Evolutionary conservation across 2,113 vertebrate species (phyloP).

Genomic region (Manacus vitellinus): DNA sequence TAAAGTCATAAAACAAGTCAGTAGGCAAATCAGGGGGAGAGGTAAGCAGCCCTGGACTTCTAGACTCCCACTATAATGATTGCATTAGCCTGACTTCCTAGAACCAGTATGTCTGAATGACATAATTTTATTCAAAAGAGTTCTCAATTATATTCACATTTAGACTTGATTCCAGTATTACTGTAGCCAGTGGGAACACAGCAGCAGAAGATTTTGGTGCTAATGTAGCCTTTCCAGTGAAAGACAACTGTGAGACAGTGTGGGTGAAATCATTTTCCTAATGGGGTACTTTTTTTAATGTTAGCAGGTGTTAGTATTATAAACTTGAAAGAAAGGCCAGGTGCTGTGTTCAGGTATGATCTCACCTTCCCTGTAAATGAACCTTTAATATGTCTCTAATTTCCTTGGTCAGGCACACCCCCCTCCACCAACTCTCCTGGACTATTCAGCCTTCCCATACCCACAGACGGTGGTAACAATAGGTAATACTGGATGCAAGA

Average conservation of each 20-base stretch:
- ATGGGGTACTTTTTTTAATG: not conserved
- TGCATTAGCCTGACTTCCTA: slow-evolving; percentile 15
- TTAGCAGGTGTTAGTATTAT: not conserved
- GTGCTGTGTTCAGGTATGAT: not conserved
- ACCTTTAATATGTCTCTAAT: not conserved
- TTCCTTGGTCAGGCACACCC: not conserved
- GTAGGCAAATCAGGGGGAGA: slow-evolving; percentile 27
- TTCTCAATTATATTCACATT: slow-evolving; percentile 42
- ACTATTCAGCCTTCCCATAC: not conserved
- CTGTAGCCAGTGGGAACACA: slow-evolving; percentile 12
- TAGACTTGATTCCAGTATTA: not conserved
- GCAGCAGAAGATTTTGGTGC: not conserved
- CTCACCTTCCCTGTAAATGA: not conserved
- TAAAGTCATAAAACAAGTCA: slow-evolving; percentile 32
- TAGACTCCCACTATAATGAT: slow-evolving; percentile 1
- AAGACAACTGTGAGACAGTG: not conserved
- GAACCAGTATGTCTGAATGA: slow-evolving; percentile 25
- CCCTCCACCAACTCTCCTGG: not conserved
- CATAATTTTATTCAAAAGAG: slow-evolving; percentile 45
- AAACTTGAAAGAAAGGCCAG: not conserved
- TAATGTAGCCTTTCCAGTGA: not conserved
- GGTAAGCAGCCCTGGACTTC: not conserved
- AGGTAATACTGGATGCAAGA: not conserved
- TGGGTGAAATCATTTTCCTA: not conserved
- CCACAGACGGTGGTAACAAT: accelerated